Evolutionary conservation across 2,113 vertebrate species (phyloP), one percentile per base, ranked within the genome.

Genomic region (Axis porcinus): DNA sequence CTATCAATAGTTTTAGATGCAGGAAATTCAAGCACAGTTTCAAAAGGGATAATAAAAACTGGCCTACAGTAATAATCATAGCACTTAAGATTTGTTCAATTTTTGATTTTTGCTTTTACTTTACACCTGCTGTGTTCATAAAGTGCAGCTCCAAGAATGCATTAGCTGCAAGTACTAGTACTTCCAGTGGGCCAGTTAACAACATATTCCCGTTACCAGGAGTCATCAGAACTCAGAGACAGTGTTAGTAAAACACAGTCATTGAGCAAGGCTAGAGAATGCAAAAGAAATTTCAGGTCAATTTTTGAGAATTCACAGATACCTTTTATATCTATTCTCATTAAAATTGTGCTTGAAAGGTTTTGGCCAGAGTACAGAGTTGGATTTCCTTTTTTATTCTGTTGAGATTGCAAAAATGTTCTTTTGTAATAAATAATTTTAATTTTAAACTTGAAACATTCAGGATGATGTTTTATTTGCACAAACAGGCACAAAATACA

Each of bases 61-160:
- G 97, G 60, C 96, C 97, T 93, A 96, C 85, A 98, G 95, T 93
- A 98, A 98, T 98, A 99, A 99, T 98, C 95, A 98, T 95, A 98
- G 97, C 92, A 96, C 98, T 98, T 98, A 98, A 98, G 76, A 33
- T 88, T 52, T 96, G 97, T 98, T 99, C 98, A 98, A 98, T 98
- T 98, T 99, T 98, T 99, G 99, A 98, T 98, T 98, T 98, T 98
- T 99, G 98, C 97, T 98, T 99, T 99, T 98, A 98, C 90, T 98
- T 98, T 96, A 86, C 86, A 95, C 98, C 97, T 15, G 12, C 98
- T 99, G 98, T 97, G 98, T 94, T 98, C 98, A 87, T 95, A 97
- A 97, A 96, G 97, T 98, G 98, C 33, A 16, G 7, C 94, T 98
- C 96, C 86, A 94, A 98, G 97, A 98, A 97, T 93, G 95, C 92